Conservation (phyloP, 2,888 invertebrate species). For the Euzophera pinguis region DNA sequence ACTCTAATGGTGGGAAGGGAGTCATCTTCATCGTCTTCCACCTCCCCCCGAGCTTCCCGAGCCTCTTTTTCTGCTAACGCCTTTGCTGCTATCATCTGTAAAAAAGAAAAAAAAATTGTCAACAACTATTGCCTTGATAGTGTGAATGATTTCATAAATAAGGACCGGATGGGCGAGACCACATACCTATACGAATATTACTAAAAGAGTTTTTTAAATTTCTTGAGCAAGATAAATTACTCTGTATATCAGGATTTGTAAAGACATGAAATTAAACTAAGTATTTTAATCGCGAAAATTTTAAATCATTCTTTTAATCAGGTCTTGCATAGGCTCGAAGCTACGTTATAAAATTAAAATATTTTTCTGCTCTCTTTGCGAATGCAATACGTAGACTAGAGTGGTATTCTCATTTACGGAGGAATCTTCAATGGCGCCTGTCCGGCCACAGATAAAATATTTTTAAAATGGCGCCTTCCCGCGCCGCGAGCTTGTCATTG, state of each 20-base stretch:
- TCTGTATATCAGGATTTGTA: too few species aligned
- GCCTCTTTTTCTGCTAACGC: conserved; percentile 72
- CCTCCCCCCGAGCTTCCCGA: conserved; percentile 66
- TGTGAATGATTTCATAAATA: too few species aligned
- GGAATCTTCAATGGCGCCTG: background rate
- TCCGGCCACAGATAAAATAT: background rate
- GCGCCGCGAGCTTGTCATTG: too few species aligned
- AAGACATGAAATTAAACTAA: too few species aligned
- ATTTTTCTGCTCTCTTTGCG: background rate
- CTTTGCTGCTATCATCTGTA: conserved; percentile 70
- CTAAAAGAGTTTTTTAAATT: too few species aligned
- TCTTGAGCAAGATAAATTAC: too few species aligned
- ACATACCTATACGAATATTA: too few species aligned
- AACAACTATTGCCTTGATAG: too few species aligned
- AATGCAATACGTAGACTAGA: background rate
- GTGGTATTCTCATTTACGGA: background rate
- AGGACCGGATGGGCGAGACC: too few species aligned
- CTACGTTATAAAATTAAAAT: background rate
- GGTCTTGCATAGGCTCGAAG: background rate
- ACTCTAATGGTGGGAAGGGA: conserved; percentile 69
- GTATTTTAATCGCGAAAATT: too few species aligned
- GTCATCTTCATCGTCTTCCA: conserved; percentile 72
- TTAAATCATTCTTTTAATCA: too few species aligned
- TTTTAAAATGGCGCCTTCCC: background rate
- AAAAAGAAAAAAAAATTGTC: too few species aligned